Evolutionary conservation across 2,797 vertebrate species (phyloP).

Genomic region (Lerista edwardsae): DNA sequence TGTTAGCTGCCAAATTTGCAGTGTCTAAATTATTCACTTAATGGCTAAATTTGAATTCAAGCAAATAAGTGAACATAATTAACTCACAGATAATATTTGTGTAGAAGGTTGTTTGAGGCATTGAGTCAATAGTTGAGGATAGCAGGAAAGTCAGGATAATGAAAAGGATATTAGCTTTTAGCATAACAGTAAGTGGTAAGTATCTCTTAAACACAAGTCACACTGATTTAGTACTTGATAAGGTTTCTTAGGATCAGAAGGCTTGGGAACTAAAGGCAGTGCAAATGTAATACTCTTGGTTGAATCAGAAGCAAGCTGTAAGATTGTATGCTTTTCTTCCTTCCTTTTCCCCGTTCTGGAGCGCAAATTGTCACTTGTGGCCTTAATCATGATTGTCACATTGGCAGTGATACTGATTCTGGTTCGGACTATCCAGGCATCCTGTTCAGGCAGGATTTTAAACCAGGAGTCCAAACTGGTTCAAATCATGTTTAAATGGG

Average conservation of each 20-base stretch:
- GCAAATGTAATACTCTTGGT: slow-evolving; percentile 17
- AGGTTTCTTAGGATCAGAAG: slow-evolving; percentile 63
- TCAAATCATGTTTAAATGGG: background rate
- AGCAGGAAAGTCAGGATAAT: slow-evolving; percentile 63
- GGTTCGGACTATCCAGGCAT: background rate
- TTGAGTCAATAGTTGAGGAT: slow-evolving; percentile 72
- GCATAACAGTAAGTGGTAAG: slow-evolving; percentile 76
- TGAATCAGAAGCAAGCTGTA: background rate
- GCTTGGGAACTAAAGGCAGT: slow-evolving; percentile 71
- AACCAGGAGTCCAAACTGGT: background rate
- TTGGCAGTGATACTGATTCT: background rate
- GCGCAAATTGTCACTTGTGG: background rate
- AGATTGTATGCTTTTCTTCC: background rate
- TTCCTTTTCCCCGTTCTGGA: background rate
- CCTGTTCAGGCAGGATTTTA: background rate
- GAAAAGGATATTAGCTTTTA: slow-evolving; percentile 66
- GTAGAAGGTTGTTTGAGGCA: slow-evolving; percentile 73
- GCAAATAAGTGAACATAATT: slow-evolving; percentile 68
- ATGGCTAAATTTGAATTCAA: slow-evolving; percentile 70
- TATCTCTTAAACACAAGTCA: slow-evolving; percentile 78
- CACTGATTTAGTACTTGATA: slow-evolving; percentile 72
- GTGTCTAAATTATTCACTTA: slow-evolving; percentile 74
- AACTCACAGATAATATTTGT: slow-evolving; percentile 71
- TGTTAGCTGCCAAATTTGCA: slow-evolving; percentile 76
- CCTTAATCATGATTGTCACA: background rate